Evolutionary conservation across 53 echinoderm and acorn worm genomes (phyloP), one percentile per base, ranked within the genome.

Genomic region (Holothuria scabra): DNA sequence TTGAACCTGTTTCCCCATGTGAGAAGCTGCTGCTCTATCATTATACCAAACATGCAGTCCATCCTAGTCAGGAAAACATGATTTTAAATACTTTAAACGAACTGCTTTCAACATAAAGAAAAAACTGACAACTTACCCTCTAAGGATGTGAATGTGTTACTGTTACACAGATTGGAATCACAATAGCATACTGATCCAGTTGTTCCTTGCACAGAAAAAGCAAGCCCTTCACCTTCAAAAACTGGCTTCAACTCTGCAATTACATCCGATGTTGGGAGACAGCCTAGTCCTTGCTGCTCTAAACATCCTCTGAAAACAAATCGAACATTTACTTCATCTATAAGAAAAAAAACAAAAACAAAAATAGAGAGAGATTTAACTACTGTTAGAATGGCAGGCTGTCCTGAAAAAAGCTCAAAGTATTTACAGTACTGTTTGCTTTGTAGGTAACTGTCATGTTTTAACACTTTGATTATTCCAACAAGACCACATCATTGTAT

Each of bases 261-360:
- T 19, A 66, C 18, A 66, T 66, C 67, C 12, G 4, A 12, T 14
- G 35, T 35, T 66, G 67, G 67, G 31, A 66, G 20, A 28, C 67
- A 66, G 24, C 67, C 67, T 33, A 66, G 67, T 25, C 28, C 67
- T 9, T 14, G 9, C 35, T 66, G 67, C 20, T 66, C 67, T 16
- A 66, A 28, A 66, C 67, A 66, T 66, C 67, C 67, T 66, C 67
- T 66, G 14, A 66, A 13, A 19, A 66, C 67, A 66, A 66, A 66
- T 20, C 30, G 67, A 66, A 66, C 67, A 66, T 25, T 66, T 9
- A 13, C 32, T 28, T 66, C 67, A 18, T 35, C 59, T 58, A 58
- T 35, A 66, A 23, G 32, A 33, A 35, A 30, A 35, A 66, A 25
- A 28, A 16, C 4, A 28, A 65, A 30, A 66, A 14, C n/a, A 18